Percentiles rank a stretch among this genome's conserved stretches.
These are phyloP conservation scores for Cydia amplana DNA, from an alignment of 1,140 invertebrate species.

Conservation along the genomic window DNA sequence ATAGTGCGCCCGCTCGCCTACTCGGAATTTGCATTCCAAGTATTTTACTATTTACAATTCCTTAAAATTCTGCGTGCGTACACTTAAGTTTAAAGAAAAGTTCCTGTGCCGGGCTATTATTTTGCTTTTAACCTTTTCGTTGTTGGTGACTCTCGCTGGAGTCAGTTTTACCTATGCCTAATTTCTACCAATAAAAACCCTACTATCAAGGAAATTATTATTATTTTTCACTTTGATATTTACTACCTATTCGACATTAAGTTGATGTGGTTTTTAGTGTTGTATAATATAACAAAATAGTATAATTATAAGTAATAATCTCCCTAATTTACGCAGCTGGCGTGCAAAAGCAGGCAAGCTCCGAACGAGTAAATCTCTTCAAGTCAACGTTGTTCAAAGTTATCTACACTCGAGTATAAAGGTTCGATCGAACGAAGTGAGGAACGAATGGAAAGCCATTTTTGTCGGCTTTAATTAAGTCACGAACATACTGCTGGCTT, in stretches of 20 bases:
- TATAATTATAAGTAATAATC: no score
- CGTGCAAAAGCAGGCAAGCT: constrained; percentile 6
- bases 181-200: no score
- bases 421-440: constrained; percentile 19
- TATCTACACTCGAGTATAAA: constrained; percentile 16
- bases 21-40: constrained; percentile 2
- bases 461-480: constrained; percentile 62
- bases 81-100: neutral
- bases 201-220: no score
- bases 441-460: constrained; percentile 43
- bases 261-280: no score
- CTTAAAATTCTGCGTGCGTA: constrained; percentile 1
- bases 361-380: neutral
- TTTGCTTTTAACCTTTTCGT: neutral
- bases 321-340: neutral
- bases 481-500: constrained; percentile 56
- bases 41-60: constrained; percentile 16
- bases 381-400: constrained; percentile 19
- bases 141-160: neutral
- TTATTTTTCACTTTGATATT: no score
- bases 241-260: no score
- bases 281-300: no score
- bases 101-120: neutral
- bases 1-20: constrained; percentile 13
- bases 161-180: no score